Conservation (phyloP, 2,113 vertebrate species). For the Scalopus aquaticus region DNA sequence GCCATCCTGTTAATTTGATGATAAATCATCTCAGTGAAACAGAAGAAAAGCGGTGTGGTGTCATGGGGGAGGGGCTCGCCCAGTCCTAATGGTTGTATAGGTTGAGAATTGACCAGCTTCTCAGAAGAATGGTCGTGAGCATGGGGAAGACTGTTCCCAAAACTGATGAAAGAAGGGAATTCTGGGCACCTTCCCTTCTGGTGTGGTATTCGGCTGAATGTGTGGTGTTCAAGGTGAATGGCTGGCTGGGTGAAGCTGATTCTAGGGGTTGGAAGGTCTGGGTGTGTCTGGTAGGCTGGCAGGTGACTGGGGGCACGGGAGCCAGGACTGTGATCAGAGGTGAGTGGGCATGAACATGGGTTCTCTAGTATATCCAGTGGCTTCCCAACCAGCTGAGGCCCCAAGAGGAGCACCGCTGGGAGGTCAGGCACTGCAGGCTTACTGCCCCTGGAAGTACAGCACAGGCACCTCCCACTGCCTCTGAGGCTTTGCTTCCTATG, state of each 20-base stretch:
- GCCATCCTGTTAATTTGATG: background rate
- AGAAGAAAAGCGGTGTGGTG: background rate
- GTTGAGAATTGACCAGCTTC: background rate
- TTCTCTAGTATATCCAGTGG: fast-evolving
- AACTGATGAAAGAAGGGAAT: background rate
- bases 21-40: background rate
- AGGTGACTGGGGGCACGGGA: fast-evolving
- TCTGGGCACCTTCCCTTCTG: background rate
- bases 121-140: fast-evolving
- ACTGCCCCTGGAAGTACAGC: fast-evolving
- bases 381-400: background rate
- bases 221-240: background rate
- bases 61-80: background rate
- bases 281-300: fast-evolving
- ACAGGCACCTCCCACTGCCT: fast-evolving
- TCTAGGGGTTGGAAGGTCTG: background rate
- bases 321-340: background rate
- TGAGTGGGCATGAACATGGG: too few species aligned
- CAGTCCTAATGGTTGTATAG: background rate
- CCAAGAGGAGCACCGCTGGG: fast-evolving
- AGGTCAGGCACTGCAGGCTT: too few species aligned
- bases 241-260: background rate
- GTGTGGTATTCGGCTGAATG: background rate
- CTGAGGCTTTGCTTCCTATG: background rate
- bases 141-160: background rate